phyloP scores from a whole-genome alignment of 2,888 invertebrate species.

The Orchesellides sinensis region DNA sequence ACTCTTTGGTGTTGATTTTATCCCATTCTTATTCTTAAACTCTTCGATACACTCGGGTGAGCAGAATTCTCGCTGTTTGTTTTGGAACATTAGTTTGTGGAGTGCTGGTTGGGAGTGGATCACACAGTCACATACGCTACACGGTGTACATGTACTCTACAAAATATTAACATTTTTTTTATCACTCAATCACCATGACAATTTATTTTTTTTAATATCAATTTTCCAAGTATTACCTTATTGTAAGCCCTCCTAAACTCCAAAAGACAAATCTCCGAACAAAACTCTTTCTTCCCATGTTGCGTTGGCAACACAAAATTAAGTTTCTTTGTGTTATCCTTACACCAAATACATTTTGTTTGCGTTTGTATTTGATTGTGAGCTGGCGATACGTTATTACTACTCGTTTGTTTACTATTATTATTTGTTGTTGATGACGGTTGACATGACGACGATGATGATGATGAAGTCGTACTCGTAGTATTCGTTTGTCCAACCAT shows the following conservation, averaged over 20 bases:
- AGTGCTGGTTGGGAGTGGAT: slow-evolving; percentile 79
- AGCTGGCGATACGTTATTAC: not conserved
- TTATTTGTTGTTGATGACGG: not conserved
- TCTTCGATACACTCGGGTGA: not conserved
- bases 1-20: not conserved
- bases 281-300: slow-evolving; percentile 94
- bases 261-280: slow-evolving; percentile 91
- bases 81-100: slow-evolving; percentile 78
- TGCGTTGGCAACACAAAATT: slow-evolving; percentile 92
- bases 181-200: slow-evolving; percentile 8
- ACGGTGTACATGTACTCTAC: slow-evolving; percentile 88
- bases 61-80: slow-evolving; percentile 16
- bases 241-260: slow-evolving; percentile 93
- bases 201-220: not conserved
- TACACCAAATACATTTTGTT: slow-evolving; percentile 69
- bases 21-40: slow-evolving; percentile 13
- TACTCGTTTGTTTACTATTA: not conserved
- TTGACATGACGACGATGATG: not conserved
- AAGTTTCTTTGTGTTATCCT: slow-evolving; percentile 80
- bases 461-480: not conserved
- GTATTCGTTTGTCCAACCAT: slow-evolving; percentile 1
- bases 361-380: not conserved
- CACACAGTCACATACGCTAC: slow-evolving; percentile 91
- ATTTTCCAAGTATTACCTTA: slow-evolving; percentile 78
- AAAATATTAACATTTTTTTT: slow-evolving; percentile 8